Evolutionary conservation across 2,113 vertebrate genomes (phyloP).

Genomic region (Protomyctophum bolini): DNA sequence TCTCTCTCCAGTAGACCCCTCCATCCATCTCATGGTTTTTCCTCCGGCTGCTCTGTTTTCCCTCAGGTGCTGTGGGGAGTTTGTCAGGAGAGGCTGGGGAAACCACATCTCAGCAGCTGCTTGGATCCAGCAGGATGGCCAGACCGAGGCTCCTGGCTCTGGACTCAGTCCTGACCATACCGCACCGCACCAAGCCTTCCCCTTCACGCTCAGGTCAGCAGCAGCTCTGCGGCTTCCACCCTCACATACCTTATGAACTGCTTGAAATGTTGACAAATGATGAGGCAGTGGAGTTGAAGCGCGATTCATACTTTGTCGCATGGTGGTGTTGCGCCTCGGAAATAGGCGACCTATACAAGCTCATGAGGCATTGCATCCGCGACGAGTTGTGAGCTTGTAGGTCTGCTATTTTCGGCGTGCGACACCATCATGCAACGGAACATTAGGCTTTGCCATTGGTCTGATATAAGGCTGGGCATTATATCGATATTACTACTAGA

Average conservation of each 20-base stretch:
- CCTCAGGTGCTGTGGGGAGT: constrained; percentile 53
- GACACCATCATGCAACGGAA: too few relatives aligned
- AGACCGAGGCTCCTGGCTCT: neutral
- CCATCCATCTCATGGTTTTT: constrained; percentile 35
- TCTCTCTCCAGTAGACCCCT: neutral
- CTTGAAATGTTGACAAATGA: too few relatives aligned
- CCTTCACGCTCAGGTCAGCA: constrained; percentile 24
- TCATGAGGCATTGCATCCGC: too few relatives aligned
- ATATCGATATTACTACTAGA: too few relatives aligned
- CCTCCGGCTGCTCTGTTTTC: constrained; percentile 64
- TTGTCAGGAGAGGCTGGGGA: constrained; percentile 51
- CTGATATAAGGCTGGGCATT: too few relatives aligned
- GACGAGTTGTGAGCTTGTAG: too few relatives aligned
- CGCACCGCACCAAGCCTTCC: neutral
- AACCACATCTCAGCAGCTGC: constrained; percentile 66
- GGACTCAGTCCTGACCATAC: constrained; percentile 3
- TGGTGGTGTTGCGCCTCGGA: too few relatives aligned
- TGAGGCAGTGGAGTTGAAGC: constrained; percentile 12
- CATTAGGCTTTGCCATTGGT: too few relatives aligned
- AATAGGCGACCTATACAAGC: too few relatives aligned
- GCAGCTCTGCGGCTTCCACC: constrained; percentile 42
- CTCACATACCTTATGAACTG: too few relatives aligned
- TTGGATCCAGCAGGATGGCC: constrained; percentile 18
- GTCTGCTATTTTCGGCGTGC: too few relatives aligned
- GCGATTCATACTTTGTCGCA: neutral